Evolutionary conservation across 2,797 vertebrate species (phyloP), one percentile per base, ranked within the genome.

Genomic region (Lepus oiostolus): DNA sequence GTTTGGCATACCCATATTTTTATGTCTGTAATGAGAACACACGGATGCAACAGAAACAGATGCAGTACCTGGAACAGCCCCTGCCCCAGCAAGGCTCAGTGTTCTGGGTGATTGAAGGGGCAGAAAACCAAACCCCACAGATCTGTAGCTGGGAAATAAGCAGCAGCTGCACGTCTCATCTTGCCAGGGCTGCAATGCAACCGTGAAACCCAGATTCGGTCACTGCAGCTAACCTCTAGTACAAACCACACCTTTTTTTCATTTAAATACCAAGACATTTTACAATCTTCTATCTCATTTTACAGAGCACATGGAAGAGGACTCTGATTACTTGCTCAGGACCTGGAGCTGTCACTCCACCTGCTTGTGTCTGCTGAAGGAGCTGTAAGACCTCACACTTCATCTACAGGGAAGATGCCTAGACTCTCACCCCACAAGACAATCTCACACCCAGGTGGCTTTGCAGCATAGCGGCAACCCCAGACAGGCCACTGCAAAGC

Each of bases 321-420:
- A 80, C n/a, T 68, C 83, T 62, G 65, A 2, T 17, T 11, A 77
- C 70, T 21, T 93, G 82, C 60, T 91, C 74, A n/a, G n/a, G 81
- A 95, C 22, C 95, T 96, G 93, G 96, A 97, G 81, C 94, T 96
- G 93, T 38, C 65, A 42, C 54, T 97, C 92, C 89, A 95, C 95
- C 92, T 96, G 52, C 88, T 95, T 95, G 32, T 94, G 83, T 96
- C 96, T 95, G 89, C 90, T 95, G 93, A 82, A 97, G 86, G 92
- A 2, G 2, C 82, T 96, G 95, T n/a, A 87, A 93, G 96, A 77
- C 63, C 93, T 97, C 95, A 97, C 62, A 76, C 65, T 92, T 97
- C 96, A 97, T 96, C 97, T 96, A 95, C 76, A 95, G 90, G 95
- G 95, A 95, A 96, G 97, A 95, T 94, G 95, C 90, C 97, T 80